Evolutionary conservation across 2,888 invertebrate species (phyloP), one percentile per base, ranked within the genome.

Genomic region (Plagodis dolabraria): DNA sequence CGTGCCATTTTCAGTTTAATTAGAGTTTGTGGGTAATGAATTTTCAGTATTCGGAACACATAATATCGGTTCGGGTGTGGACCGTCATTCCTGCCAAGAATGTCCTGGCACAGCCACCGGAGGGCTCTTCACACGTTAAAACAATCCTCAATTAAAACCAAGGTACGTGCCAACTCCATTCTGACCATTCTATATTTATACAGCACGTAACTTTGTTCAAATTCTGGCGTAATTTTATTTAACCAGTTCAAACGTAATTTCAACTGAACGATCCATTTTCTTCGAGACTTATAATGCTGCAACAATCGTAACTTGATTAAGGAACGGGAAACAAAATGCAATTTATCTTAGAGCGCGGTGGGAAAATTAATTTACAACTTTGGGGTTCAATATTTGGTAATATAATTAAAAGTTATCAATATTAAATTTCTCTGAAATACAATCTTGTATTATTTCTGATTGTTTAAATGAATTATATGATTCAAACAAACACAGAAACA

Each of bases 141-240:
- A 80, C 75, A 77, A 79, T 75, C 73, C 77, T 81, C 84, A 84
- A 85, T 87, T 87, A 87, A 85, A 84, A 83, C 70, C 72, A 74
- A 70, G 69, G 70, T 66, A 77, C 75, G 75, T 78, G 71, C 75
- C 72, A 65, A 69, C 67, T 53, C 60, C 47, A 54, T 50, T 59
- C 50, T 63, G 57, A 62, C 61, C 60, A 50, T 49, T 43, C 53
- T 47, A 47, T 49, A 53, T 60, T 64, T 64, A 64, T 47, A 47
- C 50, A 36, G 49, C 40, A 47, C 36, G 48, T 57, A 61, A 61
- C 53, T 52, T 57, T 46, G 43, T 56, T 60, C 53, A 56, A 49
- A 35, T 48, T 58, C 35, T 43, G 12, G 43, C 51, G 47, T 50
- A 57, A 60, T 58, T 63, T 56, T 59, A 60, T 64, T 67, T 63